phyloP scores from a whole-genome alignment of 1,140 invertebrate species.

The Vanessa atalanta region DNA sequence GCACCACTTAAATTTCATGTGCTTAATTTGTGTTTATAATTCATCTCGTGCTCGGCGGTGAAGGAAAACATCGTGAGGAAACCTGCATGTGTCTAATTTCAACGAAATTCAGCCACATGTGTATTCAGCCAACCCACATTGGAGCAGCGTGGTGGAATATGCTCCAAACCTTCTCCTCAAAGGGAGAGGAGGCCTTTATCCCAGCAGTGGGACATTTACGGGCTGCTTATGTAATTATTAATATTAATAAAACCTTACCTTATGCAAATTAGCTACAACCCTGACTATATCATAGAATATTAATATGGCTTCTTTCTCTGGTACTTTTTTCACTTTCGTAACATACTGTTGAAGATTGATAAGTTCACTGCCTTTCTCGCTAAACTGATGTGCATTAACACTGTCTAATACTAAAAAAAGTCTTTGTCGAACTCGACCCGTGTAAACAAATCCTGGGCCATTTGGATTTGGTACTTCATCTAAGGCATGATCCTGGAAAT shows the following conservation, averaged over 20 bases:
- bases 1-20: no score
- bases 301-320: constrained; percentile 87
- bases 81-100: no score
- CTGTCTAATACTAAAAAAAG: constrained; percentile 90
- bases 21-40: no score
- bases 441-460: constrained; percentile 82
- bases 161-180: no score
- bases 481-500: constrained; percentile 84
- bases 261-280: constrained; percentile 88
- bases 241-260: constrained; percentile 71
- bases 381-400: constrained; percentile 88
- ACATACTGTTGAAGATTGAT: constrained; percentile 92
- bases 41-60: no score
- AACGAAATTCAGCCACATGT: no score
- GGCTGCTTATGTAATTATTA: background rate
- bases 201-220: no score
- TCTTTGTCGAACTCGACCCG: constrained; percentile 83
- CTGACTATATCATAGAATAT: constrained; percentile 90
- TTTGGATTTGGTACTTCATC: constrained; percentile 83
- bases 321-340: constrained; percentile 89
- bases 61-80: no score
- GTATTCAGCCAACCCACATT: no score
- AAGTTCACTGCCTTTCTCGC: constrained; percentile 84
- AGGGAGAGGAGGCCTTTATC: no score
- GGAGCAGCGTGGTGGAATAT: no score